phyloP scores from a whole-genome alignment of 2,113 vertebrate species.

The Tauraco erythrolophus region DNA sequence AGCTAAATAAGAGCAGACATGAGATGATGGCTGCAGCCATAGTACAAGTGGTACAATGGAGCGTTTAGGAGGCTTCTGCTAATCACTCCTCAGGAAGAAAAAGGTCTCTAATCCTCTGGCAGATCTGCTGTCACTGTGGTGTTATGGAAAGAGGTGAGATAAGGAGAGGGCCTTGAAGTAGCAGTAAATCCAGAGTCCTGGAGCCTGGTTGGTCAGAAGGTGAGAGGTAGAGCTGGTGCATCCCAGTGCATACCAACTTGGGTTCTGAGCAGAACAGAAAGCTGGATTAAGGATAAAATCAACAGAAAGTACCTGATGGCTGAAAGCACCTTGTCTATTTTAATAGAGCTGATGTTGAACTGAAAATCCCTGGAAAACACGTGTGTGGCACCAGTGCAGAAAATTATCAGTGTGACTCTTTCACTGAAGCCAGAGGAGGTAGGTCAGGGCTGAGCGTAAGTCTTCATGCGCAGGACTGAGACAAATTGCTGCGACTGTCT shows the following conservation, averaged over 20 bases:
- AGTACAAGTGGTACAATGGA: not conserved
- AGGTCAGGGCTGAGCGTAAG: not conserved
- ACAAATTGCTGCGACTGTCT: not conserved
- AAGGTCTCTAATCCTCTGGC: constrained; percentile 50
- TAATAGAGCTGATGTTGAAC: not conserved
- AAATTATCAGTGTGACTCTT: not conserved
- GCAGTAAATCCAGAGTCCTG: constrained; percentile 33
- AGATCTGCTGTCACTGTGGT: constrained; percentile 1
- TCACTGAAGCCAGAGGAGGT: not conserved
- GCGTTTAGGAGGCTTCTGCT: constrained; percentile 11
- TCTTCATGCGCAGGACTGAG: not conserved
- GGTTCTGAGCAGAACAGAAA: constrained; percentile 9
- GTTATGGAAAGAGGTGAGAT: constrained; percentile 36
- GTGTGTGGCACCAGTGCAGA: not conserved
- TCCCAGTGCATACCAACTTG: not conserved
- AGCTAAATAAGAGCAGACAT: not conserved
- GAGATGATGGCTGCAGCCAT: not conserved
- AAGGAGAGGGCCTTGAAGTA: constrained; percentile 66
- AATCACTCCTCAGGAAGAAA: not conserved
- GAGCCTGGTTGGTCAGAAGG: not conserved
- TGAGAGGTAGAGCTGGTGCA: not conserved
- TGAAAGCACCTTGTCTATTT: not conserved
- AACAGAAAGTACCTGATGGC: not conserved
- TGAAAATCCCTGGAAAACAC: not conserved
- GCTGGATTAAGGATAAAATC: constrained; percentile 50